Percentiles rank a stretch among this genome's conserved stretches.
Evolutionary conservation across 2,797 vertebrate species (phyloP).

Genomic region (Scleropages formosus): DNA sequence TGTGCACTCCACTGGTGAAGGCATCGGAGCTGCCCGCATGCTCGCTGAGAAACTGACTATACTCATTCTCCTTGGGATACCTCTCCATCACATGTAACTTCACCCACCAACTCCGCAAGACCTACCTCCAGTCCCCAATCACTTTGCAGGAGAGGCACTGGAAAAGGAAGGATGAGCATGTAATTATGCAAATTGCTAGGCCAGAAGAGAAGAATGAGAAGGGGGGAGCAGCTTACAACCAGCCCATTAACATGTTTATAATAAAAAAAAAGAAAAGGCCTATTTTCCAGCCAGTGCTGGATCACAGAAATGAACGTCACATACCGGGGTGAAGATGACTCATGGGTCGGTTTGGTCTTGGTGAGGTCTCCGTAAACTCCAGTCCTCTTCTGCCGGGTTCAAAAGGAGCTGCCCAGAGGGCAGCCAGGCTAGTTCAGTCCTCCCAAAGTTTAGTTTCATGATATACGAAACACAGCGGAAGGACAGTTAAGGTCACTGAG

Average conservation of each 20-base stretch:
- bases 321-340: neutral
- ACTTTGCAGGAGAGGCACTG: neutral
- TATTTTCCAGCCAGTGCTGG: neutral
- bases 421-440: too few relatives aligned
- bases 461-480: neutral
- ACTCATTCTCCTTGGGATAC: conserved; percentile 97
- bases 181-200: conserved; percentile 14
- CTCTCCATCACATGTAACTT: too few relatives aligned
- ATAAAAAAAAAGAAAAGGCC: neutral
- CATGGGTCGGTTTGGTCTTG: neutral
- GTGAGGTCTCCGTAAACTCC: neutral
- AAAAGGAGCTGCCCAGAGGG: conserved; percentile 11
- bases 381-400: neutral
- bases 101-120: neutral
- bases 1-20: conserved; percentile 95
- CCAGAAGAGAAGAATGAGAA: neutral
- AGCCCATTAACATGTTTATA: too few relatives aligned
- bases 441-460: neutral
- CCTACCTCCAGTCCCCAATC: neutral
- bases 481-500: too few relatives aligned
- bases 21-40: conserved; percentile 97
- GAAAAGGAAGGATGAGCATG: neutral
- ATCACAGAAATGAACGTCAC: conserved; percentile 2
- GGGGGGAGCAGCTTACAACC: neutral
- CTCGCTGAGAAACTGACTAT: conserved; percentile 96